Base-by-base conservation (phyloP, 2,888 invertebrate genomes). In the Frankliniella fusca region DNA sequence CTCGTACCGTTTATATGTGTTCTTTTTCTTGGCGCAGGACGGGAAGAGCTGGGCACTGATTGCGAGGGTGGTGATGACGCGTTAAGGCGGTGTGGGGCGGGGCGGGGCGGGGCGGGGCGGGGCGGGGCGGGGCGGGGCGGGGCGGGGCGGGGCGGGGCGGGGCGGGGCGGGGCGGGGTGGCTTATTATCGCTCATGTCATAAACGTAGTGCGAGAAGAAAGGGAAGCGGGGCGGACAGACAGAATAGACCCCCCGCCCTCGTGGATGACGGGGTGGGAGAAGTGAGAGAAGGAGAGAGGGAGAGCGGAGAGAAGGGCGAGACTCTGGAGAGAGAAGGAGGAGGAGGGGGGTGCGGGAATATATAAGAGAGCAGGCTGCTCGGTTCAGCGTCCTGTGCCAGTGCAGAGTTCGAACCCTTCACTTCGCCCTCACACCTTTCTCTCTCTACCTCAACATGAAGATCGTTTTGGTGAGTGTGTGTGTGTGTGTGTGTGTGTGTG, bases 401-500 rank as follows among this genome's bases (percentile, higher is more conserved):
- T 38, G 38, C 38, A 38, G 38, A 38, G 38, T 38, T 38, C 38
- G 38, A 38, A 38, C 38, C 38, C 38, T 38, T 38, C 38, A 38
- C 38, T 5, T 38, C 38, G 38, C 38, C 38, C 5, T 38, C 38
- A 38, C 38, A 2, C 38, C 38, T 38, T 2, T 38, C 38, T 61
- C 61, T n/a, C 61, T n/a, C 7, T 20, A 61, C 61, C 61, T 18
- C 61, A 61, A 61, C 61, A 61, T 61, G 61, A 61, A 61, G 61
- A 61, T 18, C 61, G 61, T n/a, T n/a, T 18, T 61, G 61, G 61
- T 61, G 61, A 61, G 61, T 61, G n/a, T n/a, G 70, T n/a, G 70
- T n/a, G 70, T 23, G 23, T 70, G n/a, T 70, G 70, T 18, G 65
- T 65, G 65, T 65, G 65, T n/a, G n/a, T 70, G 23, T n/a, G 70